Evolutionary conservation across 2,888 invertebrate genomes (phyloP), one percentile per base, ranked within the genome.

Genomic region (Pheosia tremula): DNA sequence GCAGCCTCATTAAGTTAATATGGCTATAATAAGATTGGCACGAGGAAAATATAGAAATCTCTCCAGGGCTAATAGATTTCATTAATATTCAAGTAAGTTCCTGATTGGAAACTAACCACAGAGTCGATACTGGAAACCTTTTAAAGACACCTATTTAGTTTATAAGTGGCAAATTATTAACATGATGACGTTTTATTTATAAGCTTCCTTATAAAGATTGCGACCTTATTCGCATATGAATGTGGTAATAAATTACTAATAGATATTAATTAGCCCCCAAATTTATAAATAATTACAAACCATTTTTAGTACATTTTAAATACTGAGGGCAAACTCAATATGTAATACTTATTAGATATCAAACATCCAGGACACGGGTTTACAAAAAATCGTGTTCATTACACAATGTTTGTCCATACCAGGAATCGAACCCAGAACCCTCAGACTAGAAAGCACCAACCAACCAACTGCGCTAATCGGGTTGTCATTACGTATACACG

Each of bases 401-500:
- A n/a, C n/a, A n/a, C n/a, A n/a, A n/a, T n/a, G n/a, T n/a, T n/a
- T n/a, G n/a, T n/a, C n/a, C n/a, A n/a, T n/a, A n/a, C 24, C 24
- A 24, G 24, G 24, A 24, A 1, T 24, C 24, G 24, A 24, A 24
- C 24, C 24, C 2, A 2, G 24, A 2, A 24, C 24, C 2, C 24
- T 24, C 24, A 24, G 24, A 0, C 1, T 2, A 24, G 24, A 1
- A 24, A 24, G 24, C 24, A 24, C 2, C 24, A 24, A n/a, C n/a
- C 24, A 1, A 24, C 24, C 24, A 24, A 24, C 24, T 24, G 24
- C 24, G 24, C 58, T 52, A 59, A 13, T 50, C 38, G 41, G 24
- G 10, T 56, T 59, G 24, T 56, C 52, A 59, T 4, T 55, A 37
- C 24, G 45, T 61, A 57, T 60, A 41, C 55, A 55, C 45, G 57